Conservation (phyloP, 2,888 invertebrate genomes). For the Desoria tigrina region DNA sequence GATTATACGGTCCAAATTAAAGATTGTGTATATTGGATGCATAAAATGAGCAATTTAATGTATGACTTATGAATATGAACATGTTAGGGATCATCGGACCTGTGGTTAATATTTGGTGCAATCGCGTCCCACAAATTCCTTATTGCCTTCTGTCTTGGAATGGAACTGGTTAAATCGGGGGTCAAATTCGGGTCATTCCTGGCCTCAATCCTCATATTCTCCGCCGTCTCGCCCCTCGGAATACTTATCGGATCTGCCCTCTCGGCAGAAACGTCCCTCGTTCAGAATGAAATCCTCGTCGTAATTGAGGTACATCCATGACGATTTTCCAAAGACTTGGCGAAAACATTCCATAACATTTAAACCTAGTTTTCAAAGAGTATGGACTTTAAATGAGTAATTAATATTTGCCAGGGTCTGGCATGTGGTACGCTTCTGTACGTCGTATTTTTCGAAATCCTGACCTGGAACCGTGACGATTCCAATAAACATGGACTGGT, state of each 20-base stretch:
- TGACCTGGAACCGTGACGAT: too few species aligned
- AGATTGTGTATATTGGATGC: too few species aligned
- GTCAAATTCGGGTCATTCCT: constrained; percentile 54
- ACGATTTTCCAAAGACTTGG: too few species aligned
- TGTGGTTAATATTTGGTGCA: constrained; percentile 56
- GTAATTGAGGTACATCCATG: constrained; percentile 13
- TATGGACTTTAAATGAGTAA: too few species aligned
- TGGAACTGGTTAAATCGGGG: constrained; percentile 54
- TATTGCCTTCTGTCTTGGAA: constrained; percentile 56
- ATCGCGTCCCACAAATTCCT: constrained; percentile 56
- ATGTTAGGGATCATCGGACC: constrained; percentile 44
- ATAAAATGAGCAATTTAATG: too few species aligned
- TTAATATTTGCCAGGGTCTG: too few species aligned
- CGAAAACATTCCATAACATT: too few species aligned
- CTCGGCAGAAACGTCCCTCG: background rate
- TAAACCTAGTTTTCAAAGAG: too few species aligned
- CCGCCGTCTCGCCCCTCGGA: constrained; percentile 60
- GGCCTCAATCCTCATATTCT: constrained; percentile 56
- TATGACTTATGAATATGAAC: background rate
- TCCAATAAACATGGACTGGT: too few species aligned
- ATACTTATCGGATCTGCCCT: constrained; percentile 57
- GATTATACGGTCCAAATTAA: too few species aligned
- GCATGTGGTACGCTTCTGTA: too few species aligned
- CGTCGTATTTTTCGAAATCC: too few species aligned
- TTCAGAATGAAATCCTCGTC: background rate